phyloP scores from a whole-genome alignment of 1,140 invertebrate species.

The Samia ricini region DNA sequence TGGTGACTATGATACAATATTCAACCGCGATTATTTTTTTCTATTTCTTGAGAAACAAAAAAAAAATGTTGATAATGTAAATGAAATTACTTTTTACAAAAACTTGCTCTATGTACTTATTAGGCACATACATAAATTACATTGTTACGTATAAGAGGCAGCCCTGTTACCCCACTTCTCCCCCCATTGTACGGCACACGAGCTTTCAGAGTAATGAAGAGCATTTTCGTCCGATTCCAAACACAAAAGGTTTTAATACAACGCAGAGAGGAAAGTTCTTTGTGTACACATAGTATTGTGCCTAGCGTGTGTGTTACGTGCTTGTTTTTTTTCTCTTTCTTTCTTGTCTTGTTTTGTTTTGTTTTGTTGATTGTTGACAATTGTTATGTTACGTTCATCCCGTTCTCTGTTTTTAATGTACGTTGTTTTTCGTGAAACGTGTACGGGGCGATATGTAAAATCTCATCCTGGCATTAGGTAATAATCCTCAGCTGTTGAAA shows the following conservation, averaged over 20 bases:
- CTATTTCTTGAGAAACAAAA: no score
- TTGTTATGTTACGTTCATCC: conserved; percentile 7
- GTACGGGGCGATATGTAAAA: no score
- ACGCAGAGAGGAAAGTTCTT: conserved; percentile 70
- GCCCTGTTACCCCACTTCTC: conserved; percentile 12
- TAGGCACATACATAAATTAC: no score
- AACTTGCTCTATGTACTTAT: no score
- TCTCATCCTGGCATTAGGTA: no score
- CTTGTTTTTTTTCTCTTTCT: conserved; percentile 51
- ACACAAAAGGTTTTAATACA: conserved; percentile 73
- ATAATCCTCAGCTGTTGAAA: no score
- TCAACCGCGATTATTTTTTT: no score
- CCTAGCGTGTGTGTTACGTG: conserved; percentile 62
- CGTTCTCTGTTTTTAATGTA: conserved; percentile 5
- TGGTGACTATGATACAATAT: no score
- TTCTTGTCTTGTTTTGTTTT: conserved; percentile 60
- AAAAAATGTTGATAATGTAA: no score
- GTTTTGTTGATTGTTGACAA: conserved; percentile 18
- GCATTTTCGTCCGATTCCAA: conserved; percentile 74
- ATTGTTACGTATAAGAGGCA: not conserved
- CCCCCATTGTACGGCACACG: conserved; percentile 70
- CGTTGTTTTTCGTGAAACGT: no score
- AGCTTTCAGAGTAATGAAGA: conserved; percentile 76
- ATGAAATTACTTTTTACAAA: no score
- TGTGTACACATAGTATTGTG: conserved; percentile 58